phyloP scores from a whole-genome alignment of 2,113 vertebrate species.

The Poeciliopsis retropinna region DNA sequence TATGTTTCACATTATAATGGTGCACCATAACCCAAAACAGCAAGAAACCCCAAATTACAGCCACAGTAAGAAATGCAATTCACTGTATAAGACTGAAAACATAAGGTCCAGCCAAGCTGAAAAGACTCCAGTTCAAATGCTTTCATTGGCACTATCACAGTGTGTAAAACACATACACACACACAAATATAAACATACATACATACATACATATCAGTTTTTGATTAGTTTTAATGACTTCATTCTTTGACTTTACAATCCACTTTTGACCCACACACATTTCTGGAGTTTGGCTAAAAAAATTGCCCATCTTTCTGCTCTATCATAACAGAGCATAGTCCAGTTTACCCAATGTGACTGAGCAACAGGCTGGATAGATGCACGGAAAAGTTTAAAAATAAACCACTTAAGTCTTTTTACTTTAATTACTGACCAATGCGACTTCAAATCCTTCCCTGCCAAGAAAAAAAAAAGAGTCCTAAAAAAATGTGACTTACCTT shows the following conservation, averaged over 20 bases:
- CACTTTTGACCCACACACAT: constrained; percentile 20
- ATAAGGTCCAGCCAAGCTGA: constrained; percentile 12
- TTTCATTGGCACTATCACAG: constrained; percentile 32
- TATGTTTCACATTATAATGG: constrained; percentile 71
- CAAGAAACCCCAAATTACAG: constrained; percentile 61
- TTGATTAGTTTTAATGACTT: constrained; percentile 61
- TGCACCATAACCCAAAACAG: constrained; percentile 34
- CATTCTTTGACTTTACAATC: constrained; percentile 41
- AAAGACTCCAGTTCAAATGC: constrained; percentile 4
- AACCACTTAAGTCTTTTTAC: constrained; percentile 15
- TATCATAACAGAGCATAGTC: constrained; percentile 34
- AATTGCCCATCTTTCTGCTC: constrained; percentile 49
- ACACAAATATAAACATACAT: no score
- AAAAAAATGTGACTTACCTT: constrained; percentile 61
- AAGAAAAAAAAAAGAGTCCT: constrained; percentile 17
- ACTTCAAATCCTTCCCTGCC: constrained; percentile 18
- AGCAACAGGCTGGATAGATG: neutral
- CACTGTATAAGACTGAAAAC: constrained; percentile 36
- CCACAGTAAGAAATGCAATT: constrained; percentile 43
- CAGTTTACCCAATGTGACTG: constrained; percentile 28
- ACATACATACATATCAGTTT: constrained; percentile 4
- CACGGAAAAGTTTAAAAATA: constrained; percentile 3
- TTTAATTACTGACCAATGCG: constrained; percentile 28
- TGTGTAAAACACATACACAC: constrained; percentile 10
- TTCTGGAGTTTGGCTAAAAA: constrained; percentile 51